These are phyloP conservation scores for Athalia rosae DNA, from an alignment of 2,888 invertebrate genomes.

Conservation along the genomic window DNA sequence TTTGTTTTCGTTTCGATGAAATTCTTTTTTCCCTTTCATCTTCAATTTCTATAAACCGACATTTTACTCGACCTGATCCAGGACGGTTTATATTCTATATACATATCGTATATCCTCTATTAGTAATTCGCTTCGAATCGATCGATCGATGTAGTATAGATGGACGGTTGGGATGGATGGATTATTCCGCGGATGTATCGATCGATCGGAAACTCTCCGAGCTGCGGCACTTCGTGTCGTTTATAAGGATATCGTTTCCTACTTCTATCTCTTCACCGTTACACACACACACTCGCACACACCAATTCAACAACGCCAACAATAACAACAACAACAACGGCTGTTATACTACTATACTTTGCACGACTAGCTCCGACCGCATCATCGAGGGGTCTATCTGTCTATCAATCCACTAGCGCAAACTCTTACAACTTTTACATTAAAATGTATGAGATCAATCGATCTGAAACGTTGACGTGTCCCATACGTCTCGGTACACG, in stretches of 20 bases:
- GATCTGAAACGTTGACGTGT: slow-evolving; percentile 68
- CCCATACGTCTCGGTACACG: slow-evolving; percentile 69
- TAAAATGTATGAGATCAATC: slow-evolving; percentile 72
- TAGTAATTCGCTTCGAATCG: slow-evolving; percentile 27
- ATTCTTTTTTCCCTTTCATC: not conserved
- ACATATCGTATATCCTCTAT: not conserved
- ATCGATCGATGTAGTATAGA: not conserved
- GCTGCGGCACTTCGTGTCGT: too few species aligned
- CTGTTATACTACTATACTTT: not conserved
- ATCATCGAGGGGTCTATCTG: not conserved
- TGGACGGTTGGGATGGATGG: too few species aligned
- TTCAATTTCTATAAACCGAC: not conserved
- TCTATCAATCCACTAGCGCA: not conserved
- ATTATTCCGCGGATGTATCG: too few species aligned
- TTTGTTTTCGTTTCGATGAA: too few species aligned
- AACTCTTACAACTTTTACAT: slow-evolving; percentile 65
- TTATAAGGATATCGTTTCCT: not conserved
- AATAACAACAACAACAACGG: too few species aligned
- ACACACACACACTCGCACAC: not conserved
- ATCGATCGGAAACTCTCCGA: too few species aligned
- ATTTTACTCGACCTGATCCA: not conserved
- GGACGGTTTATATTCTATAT: too few species aligned
- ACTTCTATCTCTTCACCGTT: not conserved
- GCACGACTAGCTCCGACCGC: not conserved
- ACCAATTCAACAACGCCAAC: too few species aligned